phyloP scores from a whole-genome alignment of 2,113 vertebrate species.

The Aleadryas rufinucha region DNA sequence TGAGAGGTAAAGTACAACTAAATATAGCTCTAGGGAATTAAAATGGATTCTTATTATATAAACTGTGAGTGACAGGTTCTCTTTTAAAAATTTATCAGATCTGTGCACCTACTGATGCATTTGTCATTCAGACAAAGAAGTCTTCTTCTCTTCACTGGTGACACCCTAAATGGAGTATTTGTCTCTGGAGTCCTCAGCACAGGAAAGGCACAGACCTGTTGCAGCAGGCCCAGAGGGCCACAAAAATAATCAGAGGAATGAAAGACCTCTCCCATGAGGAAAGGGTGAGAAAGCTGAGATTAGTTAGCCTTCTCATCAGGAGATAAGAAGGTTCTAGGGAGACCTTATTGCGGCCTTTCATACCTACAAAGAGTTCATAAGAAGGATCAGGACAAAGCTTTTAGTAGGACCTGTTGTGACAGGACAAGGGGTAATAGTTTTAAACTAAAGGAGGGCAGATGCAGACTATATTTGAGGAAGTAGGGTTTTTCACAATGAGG shows the following conservation, averaged over 20 bases:
- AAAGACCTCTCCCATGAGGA: not conserved
- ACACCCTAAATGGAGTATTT: not conserved
- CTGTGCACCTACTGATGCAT: not conserved
- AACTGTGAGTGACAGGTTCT: not conserved
- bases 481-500: not conserved
- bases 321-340: not conserved
- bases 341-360: not conserved
- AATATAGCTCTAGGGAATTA: not conserved
- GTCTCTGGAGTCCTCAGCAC: not conserved
- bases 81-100: not conserved
- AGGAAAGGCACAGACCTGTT: not conserved
- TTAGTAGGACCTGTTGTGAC: not conserved
- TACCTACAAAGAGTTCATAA: not conserved
- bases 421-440: not conserved
- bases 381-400: not conserved
- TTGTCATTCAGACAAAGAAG: not conserved
- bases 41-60: not conserved
- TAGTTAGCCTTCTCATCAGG: not conserved
- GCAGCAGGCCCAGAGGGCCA: not conserved
- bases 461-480: not conserved
- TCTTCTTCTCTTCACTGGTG: not conserved
- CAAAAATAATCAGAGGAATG: not conserved
- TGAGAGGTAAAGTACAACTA: not conserved
- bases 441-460: not conserved
- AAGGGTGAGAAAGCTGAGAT: not conserved